phyloP scores from a whole-genome alignment of 2,888 invertebrate species.

The Oxystoma pomonae region DNA sequence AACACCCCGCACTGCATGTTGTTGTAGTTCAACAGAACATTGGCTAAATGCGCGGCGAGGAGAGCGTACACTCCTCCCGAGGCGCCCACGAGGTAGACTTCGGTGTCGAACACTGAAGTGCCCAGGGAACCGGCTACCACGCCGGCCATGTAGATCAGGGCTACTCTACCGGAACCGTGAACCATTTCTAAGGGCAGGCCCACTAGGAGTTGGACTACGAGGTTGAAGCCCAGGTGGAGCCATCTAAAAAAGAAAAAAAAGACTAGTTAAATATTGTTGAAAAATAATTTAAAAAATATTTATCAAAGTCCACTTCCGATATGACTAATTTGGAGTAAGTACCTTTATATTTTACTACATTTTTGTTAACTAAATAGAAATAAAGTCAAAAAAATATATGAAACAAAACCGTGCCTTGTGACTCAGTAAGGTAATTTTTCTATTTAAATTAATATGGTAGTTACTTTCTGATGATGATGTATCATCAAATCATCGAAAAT shows the following conservation, averaged over 20 bases:
- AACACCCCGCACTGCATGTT: slow-evolving; percentile 93
- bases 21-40: slow-evolving; percentile 91
- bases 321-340: too few species aligned
- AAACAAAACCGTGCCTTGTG: too few species aligned
- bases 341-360: too few species aligned
- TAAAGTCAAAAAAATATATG: too few species aligned
- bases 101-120: slow-evolving; percentile 89
- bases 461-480: too few species aligned
- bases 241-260: slow-evolving; percentile 58
- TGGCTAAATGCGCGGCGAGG: slow-evolving; percentile 92
- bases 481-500: too few species aligned
- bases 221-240: slow-evolving; percentile 93
- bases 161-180: slow-evolving; percentile 86
- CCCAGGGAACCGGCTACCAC: slow-evolving; percentile 84
- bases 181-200: slow-evolving; percentile 95
- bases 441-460: too few species aligned
- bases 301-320: too few species aligned
- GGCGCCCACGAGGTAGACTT: slow-evolving; percentile 93
- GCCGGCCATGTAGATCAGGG: slow-evolving; percentile 86
- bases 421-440: too few species aligned
- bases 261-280: too few species aligned
- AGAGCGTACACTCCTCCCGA: slow-evolving; percentile 97
- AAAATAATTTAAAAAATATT: too few species aligned
- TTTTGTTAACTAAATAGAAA: too few species aligned
- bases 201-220: slow-evolving; percentile 88